phyloP scores from a whole-genome alignment of 2,888 invertebrate genomes.

The Drosophila greeni region DNA sequence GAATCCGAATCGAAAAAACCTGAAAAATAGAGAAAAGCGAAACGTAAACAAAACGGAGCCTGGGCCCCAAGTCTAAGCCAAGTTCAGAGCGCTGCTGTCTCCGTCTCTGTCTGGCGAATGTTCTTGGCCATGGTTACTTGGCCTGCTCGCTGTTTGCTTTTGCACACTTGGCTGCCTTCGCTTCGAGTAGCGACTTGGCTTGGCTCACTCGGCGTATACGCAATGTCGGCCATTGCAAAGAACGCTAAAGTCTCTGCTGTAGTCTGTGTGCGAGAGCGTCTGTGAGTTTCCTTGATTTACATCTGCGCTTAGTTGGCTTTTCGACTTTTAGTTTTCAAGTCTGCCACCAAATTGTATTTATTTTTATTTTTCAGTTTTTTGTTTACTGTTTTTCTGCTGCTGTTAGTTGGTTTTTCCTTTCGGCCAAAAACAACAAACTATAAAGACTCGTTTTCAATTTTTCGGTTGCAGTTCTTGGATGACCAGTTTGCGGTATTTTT shows the following conservation, averaged over 20 bases:
- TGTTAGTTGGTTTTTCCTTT: slow-evolving; percentile 44
- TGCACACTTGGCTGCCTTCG: slow-evolving; percentile 64
- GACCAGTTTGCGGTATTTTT: slow-evolving; percentile 69
- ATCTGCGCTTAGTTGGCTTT: slow-evolving; percentile 51
- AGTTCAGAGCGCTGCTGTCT: slow-evolving; percentile 54
- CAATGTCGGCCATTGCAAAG: slow-evolving; percentile 59
- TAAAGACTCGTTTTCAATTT: slow-evolving; percentile 50
- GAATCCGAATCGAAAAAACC: slow-evolving; percentile 25
- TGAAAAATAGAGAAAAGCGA: slow-evolving; percentile 31
- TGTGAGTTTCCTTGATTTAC: slow-evolving; percentile 67
- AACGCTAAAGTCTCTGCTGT: slow-evolving; percentile 46
- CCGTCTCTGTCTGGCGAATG: slow-evolving; percentile 46
- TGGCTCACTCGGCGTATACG: slow-evolving; percentile 65
- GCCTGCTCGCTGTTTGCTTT: slow-evolving; percentile 49
- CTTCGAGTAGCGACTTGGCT: slow-evolving; percentile 26
- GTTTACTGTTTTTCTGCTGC: slow-evolving; percentile 31
- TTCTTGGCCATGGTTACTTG: slow-evolving; percentile 69
- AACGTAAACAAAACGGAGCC: slow-evolving; percentile 41
- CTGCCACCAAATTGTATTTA: slow-evolving; percentile 46
- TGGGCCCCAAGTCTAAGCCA: slow-evolving; percentile 49
- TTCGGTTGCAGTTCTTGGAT: slow-evolving; percentile 66
- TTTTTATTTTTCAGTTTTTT: slow-evolving; percentile 31
- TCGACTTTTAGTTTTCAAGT: slow-evolving; percentile 43
- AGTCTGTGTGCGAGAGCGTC: slow-evolving; percentile 13
- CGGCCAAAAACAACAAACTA: slow-evolving; percentile 41